phyloP scores from a whole-genome alignment of 2,113 vertebrate genomes.

The Columbina picui region DNA sequence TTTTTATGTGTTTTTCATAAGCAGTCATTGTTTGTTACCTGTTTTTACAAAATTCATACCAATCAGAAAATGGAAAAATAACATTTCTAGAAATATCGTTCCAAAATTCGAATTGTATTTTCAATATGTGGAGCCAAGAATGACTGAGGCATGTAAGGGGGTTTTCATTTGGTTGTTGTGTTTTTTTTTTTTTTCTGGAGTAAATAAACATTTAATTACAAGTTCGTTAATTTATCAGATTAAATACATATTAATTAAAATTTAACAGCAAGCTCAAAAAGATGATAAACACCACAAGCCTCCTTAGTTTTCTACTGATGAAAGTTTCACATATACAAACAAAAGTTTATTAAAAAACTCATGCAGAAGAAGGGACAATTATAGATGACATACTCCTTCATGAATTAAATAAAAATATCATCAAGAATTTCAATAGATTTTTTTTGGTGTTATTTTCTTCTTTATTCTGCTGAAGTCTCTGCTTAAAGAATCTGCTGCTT shows the following conservation, averaged over 20 bases:
- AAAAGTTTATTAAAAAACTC: not conserved
- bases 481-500: not conserved
- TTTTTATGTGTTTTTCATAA: not conserved
- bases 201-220: not conserved
- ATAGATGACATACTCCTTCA: not conserved
- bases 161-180: too few species aligned
- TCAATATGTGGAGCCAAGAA: not conserved
- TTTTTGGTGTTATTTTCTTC: not conserved
- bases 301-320: not conserved
- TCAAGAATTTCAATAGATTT: not conserved
- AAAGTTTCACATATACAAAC: not conserved
- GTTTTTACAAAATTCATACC: not conserved
- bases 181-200: not conserved
- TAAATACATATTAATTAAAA: slow-evolving; percentile 8
- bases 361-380: not conserved
- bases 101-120: not conserved
- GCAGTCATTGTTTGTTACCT: not conserved
- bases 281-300: not conserved
- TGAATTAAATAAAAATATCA: not conserved
- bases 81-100: not conserved
- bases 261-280: not conserved
- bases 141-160: not conserved
- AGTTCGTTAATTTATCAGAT: not conserved
- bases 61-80: not conserved
- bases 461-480: not conserved